Evolutionary conservation across 2,888 invertebrate genomes (phyloP).

Genomic region (Lepidocyrtoides sp.): DNA sequence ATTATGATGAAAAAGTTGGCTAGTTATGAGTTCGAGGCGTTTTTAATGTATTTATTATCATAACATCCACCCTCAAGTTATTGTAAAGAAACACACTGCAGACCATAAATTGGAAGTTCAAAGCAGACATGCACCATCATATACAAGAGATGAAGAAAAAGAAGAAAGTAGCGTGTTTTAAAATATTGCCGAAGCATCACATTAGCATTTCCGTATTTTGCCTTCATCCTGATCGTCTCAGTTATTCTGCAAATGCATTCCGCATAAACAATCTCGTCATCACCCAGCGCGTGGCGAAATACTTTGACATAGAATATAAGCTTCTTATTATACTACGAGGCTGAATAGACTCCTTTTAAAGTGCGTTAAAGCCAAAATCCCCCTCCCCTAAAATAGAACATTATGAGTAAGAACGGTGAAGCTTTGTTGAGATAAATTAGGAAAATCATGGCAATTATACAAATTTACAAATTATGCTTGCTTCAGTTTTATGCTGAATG

Average conservation of each 20-base stretch:
- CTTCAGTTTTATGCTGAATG: conserved; percentile 55
- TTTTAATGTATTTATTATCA: conserved; percentile 72
- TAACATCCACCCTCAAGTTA: conserved; percentile 59
- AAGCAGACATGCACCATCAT: conserved; percentile 8
- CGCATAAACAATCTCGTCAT: not conserved
- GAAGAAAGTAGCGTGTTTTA: conserved; percentile 16
- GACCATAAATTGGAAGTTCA: not conserved
- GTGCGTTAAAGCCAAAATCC: not conserved
- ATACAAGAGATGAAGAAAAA: not conserved
- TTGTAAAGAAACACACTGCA: not conserved
- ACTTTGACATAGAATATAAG: conserved; percentile 14
- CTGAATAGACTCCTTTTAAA: not conserved
- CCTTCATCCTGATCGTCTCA: conserved; percentile 26
- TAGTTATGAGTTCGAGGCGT: conserved; percentile 62
- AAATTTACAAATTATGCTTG: conserved; percentile 16
- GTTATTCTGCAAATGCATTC: conserved; percentile 23
- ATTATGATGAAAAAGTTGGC: conserved; percentile 16
- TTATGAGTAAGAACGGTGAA: too few relatives aligned
- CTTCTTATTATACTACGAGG: conserved; percentile 10
- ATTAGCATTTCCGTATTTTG: conserved; percentile 59
- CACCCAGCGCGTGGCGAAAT: conserved; percentile 3
- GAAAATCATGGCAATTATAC: conserved; percentile 41
- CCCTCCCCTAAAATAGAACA: too few relatives aligned
- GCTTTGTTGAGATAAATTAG: conserved; percentile 1
- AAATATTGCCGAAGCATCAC: conserved; percentile 51